Evolutionary conservation across 92 coral and sea anemone genomes (phyloP), one percentile per base, ranked within the genome.

Genomic region (Siderastrea siderea): DNA sequence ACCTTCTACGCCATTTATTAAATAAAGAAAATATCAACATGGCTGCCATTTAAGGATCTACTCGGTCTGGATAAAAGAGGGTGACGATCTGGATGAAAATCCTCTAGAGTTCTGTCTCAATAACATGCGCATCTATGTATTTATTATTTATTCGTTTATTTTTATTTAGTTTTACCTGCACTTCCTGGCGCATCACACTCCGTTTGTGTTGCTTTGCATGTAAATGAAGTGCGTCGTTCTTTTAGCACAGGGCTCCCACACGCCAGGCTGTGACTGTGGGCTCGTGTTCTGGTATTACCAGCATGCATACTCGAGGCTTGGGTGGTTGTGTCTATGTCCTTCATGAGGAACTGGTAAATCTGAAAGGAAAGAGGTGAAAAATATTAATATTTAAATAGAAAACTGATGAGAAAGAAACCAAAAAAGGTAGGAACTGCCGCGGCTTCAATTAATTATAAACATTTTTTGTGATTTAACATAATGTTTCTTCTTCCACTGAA

Each of bases 321-420:
- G 58, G 63, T 77, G 3, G 82, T 66, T 17, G 55, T 46, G 51
- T 50, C n/a, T 47, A 19, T 68, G 54, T 85, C 84, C 69, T 85
- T 85, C 77, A 59, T 85, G 1, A 76, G 74, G 63, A 85, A 85
- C 49, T 85, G 89, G 77, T 77, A 77, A 52, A 85, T 85, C 89
- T 85, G 63, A 82, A 55, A 57, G 12, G 17, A 78, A 60, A n/a
- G 6, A 52, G 12, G 65, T 70, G 26, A 54, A 52, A 16, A 38
- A 14, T 51, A 47, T 3, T 3, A 13, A 26, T 12, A 13, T 10
- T 26, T 13, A 61, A 7, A 13, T 61, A 11, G 63, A 11, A 59
- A 7, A 59, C 7, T 3, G 63, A 3, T 7, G 63, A 7, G 11
- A 26, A 26, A 26, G 38, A 26, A 26, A 26, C 38, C 38, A 26